These are phyloP conservation scores for Torymus tubicola DNA, from an alignment of 2,888 invertebrate genomes.

Conservation along the genomic window DNA sequence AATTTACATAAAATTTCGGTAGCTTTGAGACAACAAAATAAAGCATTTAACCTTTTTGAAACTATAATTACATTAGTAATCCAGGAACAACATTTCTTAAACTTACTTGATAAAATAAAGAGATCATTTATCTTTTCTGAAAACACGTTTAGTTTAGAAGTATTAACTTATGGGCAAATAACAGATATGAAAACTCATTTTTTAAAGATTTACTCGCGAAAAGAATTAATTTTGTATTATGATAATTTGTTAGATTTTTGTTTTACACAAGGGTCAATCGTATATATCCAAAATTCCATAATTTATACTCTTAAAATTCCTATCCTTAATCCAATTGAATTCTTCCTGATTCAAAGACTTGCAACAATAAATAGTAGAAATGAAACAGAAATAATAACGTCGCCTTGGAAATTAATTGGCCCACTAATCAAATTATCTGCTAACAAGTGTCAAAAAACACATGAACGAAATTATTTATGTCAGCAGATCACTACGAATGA, in stretches of 20 bases:
- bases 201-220: constrained; percentile 17
- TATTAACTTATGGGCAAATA: neutral
- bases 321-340: neutral
- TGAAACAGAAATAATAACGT: neutral
- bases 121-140: neutral
- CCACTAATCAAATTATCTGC: neutral
- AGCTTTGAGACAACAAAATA: neutral
- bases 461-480: neutral
- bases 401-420: neutral
- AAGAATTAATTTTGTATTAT: neutral
- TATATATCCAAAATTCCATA: neutral
- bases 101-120: too few relatives aligned
- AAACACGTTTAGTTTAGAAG: constrained; percentile 56
- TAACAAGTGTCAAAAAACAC: neutral
- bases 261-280: neutral
- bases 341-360: neutral
- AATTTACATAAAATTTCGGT: neutral
- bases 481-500: neutral
- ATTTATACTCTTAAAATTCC: neutral
- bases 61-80: neutral
- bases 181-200: constrained; percentile 6
- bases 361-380: neutral
- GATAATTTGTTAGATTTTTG: constrained; percentile 12
- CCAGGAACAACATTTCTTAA: constrained; percentile 1
- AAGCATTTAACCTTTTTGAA: neutral